Conservation (phyloP, 2,888 invertebrate genomes). For the Heliconius hortense region DNA sequence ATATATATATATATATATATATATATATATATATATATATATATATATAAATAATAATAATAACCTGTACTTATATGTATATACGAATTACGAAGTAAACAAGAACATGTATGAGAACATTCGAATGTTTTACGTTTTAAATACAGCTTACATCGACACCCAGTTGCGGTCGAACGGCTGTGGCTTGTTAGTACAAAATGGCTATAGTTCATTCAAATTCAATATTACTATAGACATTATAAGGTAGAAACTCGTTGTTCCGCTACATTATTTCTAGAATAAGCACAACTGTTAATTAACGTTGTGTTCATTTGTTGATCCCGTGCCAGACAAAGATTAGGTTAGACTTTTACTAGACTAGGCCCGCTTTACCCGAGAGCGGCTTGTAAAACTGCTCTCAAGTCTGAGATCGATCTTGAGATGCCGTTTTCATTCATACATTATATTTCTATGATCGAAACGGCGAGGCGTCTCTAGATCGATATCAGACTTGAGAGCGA, state of each 20-base stretch:
- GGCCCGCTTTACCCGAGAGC: too few species aligned
- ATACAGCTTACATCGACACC: slow-evolving; percentile 1
- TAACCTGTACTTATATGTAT: not conserved
- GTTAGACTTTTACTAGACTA: not conserved
- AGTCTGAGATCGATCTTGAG: too few species aligned
- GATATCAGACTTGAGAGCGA: too few species aligned
- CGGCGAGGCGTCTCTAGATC: too few species aligned
- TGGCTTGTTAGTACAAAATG: not conserved
- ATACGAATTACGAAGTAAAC: not conserved
- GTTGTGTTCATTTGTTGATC: slow-evolving; percentile 10
- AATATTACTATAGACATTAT: not conserved
- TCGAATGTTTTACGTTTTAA: not conserved
- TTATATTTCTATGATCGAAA: too few species aligned
- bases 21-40: too few species aligned
- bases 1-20: too few species aligned
- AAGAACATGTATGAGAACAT: slow-evolving; percentile 9
- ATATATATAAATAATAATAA: not conserved
- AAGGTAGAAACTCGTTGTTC: not conserved
- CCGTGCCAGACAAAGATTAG: not conserved
- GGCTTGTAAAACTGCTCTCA: too few species aligned
- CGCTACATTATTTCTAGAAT: not conserved
- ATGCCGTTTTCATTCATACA: too few species aligned
- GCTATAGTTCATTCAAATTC: not conserved
- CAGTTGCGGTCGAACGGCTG: slow-evolving; percentile 10
- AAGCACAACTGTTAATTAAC: not conserved